Evolutionary conservation across 2,888 invertebrate genomes (phyloP), one percentile per base, ranked within the genome.

Genomic region (Harpagoxenus sublaevis): DNA sequence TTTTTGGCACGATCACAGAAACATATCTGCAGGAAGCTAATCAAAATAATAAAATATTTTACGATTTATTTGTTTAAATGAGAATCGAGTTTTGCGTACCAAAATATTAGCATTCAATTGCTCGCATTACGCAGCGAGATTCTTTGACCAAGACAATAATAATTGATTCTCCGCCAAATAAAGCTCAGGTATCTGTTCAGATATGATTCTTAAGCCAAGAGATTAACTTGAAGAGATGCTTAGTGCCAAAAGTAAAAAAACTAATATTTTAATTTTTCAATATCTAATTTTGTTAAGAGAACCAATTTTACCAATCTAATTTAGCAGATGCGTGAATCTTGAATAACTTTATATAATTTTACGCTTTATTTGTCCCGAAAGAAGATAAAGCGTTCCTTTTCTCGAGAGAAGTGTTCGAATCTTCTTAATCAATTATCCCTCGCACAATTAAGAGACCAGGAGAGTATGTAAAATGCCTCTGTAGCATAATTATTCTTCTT

Each of bases 391-490:
- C 23, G n/a, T 75, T 78, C 4, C 10, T 42, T 31, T 28, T 39
- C 23, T 53, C 55, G 28, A 2, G 10, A 51, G 15, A 51, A 15
- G 3, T 42, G 23, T 23, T 9, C n/a, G 15, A 70, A 45, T 45
- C 23, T 28, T 23, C 18, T 42, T 70, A 48, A 71, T 81, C 48
- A 73, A 71, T 62, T 73, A 48, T 0, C 35, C 18, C 23, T 39
- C 48, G 48, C 39, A 39, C 28, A 18, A 60, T 10, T 35, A 23
- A 23, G 18, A 60, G 57, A 71, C 79, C 79, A 81, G 79, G 73
- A 81, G 79, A 81, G 73, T 81, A 81, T 81, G 79, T 73, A 81
- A 81, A 81, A 62, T 73, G 79, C 73, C 60, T 60, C 18, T 28
- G 71, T 35, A n/a, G 39, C 60, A n/a, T 81, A 51, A 73, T 81